phyloP scores from a whole-genome alignment of 1,140 invertebrate genomes.

The Drosophila rufa region DNA sequence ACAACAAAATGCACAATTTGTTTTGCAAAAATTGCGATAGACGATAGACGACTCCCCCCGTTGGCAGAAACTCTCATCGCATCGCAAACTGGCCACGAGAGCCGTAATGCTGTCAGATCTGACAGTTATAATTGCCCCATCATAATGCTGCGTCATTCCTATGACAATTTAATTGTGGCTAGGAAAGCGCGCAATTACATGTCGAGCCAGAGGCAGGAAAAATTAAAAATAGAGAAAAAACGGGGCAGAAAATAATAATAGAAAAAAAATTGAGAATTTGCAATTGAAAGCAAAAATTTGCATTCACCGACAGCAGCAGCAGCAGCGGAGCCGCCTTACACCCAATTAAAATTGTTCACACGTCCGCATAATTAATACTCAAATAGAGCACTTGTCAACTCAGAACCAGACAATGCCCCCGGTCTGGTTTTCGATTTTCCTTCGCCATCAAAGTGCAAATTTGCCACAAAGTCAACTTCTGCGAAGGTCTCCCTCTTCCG shows the following conservation, averaged over 20 bases:
- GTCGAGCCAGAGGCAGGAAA: conserved; percentile 33
- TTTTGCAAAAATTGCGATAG: conserved; percentile 31
- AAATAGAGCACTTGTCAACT: conserved; percentile 76
- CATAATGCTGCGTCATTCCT: conserved; percentile 79
- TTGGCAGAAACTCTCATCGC: conserved; percentile 31
- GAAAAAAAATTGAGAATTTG: conserved; percentile 41
- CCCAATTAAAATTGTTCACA: conserved; percentile 84
- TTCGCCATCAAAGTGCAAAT: conserved; percentile 60
- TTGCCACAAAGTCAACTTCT: conserved; percentile 56
- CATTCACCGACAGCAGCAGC: conserved; percentile 60
- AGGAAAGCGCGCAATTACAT: conserved; percentile 81
- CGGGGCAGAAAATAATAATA: conserved; percentile 23
- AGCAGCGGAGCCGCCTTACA: conserved; percentile 55
- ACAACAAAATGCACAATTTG: conserved; percentile 25
- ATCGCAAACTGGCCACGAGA: conserved; percentile 38
- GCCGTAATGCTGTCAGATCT: conserved; percentile 68
- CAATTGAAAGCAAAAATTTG: conserved; percentile 77
- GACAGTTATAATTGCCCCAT: conserved; percentile 79
- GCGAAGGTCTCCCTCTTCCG: conserved; percentile 47
- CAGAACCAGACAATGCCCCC: conserved; percentile 34
- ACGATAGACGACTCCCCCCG: conserved; percentile 1
- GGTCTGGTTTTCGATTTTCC: conserved; percentile 2
- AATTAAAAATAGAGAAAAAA: conserved; percentile 9
- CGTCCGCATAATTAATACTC: conserved; percentile 82
- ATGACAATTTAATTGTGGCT: conserved; percentile 82